phyloP scores from a whole-genome alignment of 1,140 invertebrate genomes.

The Leptoteleia sp. region DNA sequence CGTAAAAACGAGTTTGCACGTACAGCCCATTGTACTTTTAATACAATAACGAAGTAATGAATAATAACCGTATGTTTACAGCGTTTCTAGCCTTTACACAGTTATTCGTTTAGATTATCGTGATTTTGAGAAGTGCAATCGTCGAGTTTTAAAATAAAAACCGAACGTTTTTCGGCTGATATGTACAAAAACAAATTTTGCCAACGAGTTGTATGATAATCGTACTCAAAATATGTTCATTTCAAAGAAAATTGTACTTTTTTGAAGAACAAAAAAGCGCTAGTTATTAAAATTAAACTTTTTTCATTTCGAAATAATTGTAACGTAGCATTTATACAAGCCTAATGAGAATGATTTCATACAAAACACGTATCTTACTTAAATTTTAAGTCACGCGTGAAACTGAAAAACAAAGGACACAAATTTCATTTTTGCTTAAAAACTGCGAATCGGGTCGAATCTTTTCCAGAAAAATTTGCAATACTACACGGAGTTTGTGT shows the following conservation, averaged over 20 bases:
- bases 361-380: slow-evolving; percentile 43
- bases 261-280: background rate
- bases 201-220: slow-evolving; percentile 65
- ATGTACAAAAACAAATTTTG: slow-evolving; percentile 74
- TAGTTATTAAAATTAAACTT: background rate
- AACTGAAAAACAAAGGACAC: slow-evolving; percentile 24
- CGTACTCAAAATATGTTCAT: slow-evolving; percentile 21
- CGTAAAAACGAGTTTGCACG: slow-evolving; percentile 14
- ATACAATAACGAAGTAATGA: slow-evolving; percentile 41
- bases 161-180: slow-evolving; percentile 69
- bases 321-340: slow-evolving; percentile 53
- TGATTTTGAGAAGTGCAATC: slow-evolving; percentile 80
- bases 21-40: slow-evolving; percentile 45
- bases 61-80: slow-evolving; percentile 53
- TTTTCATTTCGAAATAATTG: slow-evolving; percentile 18
- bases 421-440: slow-evolving; percentile 30
- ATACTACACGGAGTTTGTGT: slow-evolving; percentile 48
- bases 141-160: slow-evolving; percentile 62
- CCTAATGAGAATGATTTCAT: slow-evolving; percentile 31
- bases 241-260: too few relatives aligned
- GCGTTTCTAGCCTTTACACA: slow-evolving; percentile 58
- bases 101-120: slow-evolving; percentile 73
- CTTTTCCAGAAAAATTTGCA: slow-evolving; percentile 44
- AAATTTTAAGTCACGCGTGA: slow-evolving; percentile 41
- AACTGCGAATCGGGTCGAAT: slow-evolving; percentile 15